A percentile compares a stretch with the other conserved stretches of the same genome.
phyloP scores from a whole-genome alignment of 2,797 vertebrate species.

The Gouania willdenowi region DNA sequence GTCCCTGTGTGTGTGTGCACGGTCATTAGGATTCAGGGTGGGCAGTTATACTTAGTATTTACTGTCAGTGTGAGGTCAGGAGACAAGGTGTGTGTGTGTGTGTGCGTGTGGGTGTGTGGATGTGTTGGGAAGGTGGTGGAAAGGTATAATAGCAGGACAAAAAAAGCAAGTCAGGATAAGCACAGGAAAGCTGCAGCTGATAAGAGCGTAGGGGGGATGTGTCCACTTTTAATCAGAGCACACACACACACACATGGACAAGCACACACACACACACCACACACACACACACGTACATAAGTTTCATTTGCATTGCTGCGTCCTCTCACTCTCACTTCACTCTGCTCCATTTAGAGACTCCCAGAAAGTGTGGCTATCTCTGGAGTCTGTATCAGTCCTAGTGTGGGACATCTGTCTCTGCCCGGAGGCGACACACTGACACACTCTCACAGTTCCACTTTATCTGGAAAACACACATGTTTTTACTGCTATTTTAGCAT shows the following conservation, averaged over 20 bases:
- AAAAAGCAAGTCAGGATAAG: conserved; percentile 54
- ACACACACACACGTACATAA: conserved; percentile 23
- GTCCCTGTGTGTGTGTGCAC: conserved; percentile 22
- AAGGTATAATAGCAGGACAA: conserved; percentile 13
- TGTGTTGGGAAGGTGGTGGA: not conserved
- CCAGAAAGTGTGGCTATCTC: conserved; percentile 60
- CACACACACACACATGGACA: conserved; percentile 7
- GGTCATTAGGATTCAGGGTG: conserved; percentile 47
- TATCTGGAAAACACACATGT: conserved; percentile 12
- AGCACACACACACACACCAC: conserved; percentile 25
- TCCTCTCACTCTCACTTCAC: conserved; percentile 35
- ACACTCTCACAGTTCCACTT: conserved; percentile 36
- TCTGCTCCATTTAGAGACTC: conserved; percentile 39
- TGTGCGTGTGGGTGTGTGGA: not conserved
- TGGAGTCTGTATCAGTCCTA: conserved; percentile 60
- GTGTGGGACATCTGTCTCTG: conserved; percentile 70
- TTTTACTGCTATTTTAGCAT: not conserved
- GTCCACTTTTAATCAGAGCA: conserved; percentile 64
- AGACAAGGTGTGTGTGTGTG: conserved; percentile 22
- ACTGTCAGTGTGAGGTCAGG: conserved; percentile 50
- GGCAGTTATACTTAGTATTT: conserved; percentile 48
- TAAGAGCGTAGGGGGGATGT: conserved; percentile 57
- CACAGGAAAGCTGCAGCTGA: conserved; percentile 53
- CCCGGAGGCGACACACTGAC: conserved; percentile 44
- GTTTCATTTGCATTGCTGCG: conserved; percentile 28